Conservation (phyloP, 1,140 invertebrate genomes). For the Colletes latitarsis region DNA sequence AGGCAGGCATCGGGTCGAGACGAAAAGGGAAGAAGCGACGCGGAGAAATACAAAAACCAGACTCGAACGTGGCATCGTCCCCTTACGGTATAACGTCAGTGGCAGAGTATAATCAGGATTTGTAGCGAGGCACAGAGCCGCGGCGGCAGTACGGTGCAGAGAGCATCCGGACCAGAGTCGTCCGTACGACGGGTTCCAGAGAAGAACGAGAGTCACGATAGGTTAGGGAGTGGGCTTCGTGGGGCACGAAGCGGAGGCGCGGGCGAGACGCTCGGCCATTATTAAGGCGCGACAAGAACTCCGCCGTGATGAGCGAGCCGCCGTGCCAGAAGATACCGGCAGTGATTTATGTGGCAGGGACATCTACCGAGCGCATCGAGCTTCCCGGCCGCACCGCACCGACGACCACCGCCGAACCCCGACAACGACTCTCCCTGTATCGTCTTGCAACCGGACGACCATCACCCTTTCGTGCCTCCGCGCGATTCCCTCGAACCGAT, state of each 20-base stretch:
- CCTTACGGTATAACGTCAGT: slow-evolving; percentile 79
- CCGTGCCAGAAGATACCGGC: slow-evolving; percentile 78
- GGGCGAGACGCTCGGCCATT: slow-evolving; percentile 76
- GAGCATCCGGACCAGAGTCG: slow-evolving; percentile 39
- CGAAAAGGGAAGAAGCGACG: slow-evolving; percentile 35
- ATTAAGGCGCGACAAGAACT: slow-evolving; percentile 82
- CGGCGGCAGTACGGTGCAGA: slow-evolving; percentile 35
- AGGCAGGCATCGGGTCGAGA: not conserved
- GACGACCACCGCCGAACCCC: slow-evolving; percentile 43
- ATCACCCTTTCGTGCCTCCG: not conserved
- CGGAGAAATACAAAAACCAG: slow-evolving; percentile 80
- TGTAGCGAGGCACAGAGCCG: slow-evolving; percentile 73
- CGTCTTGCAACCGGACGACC: slow-evolving; percentile 55
- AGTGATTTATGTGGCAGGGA: slow-evolving; percentile 79
- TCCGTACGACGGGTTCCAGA: slow-evolving; percentile 38
- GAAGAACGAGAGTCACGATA: slow-evolving; percentile 60
- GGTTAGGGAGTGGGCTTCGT: slow-evolving; percentile 26
- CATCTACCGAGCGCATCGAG: slow-evolving; percentile 67
- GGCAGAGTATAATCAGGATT: slow-evolving; percentile 82
- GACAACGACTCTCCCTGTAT: slow-evolving; percentile 54
- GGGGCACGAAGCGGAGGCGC: slow-evolving; percentile 55
- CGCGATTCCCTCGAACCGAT: not conserved
- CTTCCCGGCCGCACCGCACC: slow-evolving; percentile 35
- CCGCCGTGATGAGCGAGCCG: slow-evolving; percentile 78
- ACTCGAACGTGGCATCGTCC: slow-evolving; percentile 76